Evolutionary conservation across 2,113 vertebrate genomes (phyloP).

Genomic region (rat (Rattus norvegicus)): GRCr8 NC_086034.1:88687001-88687500

Average conservation of each 20-base stretch:
- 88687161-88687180: not conserved
- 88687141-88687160: not conserved
- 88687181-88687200: not conserved
- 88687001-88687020: not conserved
- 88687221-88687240: not conserved
- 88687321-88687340: slow-evolving; percentile 5
- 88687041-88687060: not conserved
- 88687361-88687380: slow-evolving; percentile 8
- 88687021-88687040: not conserved
- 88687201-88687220: not conserved
- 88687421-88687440: not conserved
- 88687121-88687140: fast-evolving
- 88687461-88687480: not conserved
- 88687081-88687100: not conserved
- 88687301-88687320: not conserved
- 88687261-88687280: not conserved
- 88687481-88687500: not conserved
- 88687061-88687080: not conserved
- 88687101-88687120: not conserved
- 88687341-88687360: not conserved
- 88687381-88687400: not conserved
- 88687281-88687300: not conserved
- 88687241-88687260: not conserved
- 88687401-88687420: not conserved
- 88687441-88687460: not conserved